These are phyloP conservation scores for Clarias pachynema DNA, from an alignment of 2,797 vertebrate genomes.

Conservation along the genomic window DNA sequence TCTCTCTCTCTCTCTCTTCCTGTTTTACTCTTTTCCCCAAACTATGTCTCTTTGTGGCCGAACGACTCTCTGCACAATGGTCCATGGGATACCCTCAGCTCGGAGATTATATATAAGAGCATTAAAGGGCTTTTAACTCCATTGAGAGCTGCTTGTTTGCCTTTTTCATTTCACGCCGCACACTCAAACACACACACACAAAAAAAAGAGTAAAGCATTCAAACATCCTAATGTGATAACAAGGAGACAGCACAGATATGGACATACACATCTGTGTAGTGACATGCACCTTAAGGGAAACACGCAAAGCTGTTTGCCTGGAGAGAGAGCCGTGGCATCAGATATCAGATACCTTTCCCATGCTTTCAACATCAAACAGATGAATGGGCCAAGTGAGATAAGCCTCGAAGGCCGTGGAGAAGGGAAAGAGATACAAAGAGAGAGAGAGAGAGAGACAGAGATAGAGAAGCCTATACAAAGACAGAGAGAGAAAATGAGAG, in stretches of 20 bases:
- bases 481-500: conserved; percentile 36
- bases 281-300: conserved; percentile 7
- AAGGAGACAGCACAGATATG: not conserved
- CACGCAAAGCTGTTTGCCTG: conserved; percentile 19
- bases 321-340: conserved; percentile 57
- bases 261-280: not conserved
- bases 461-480: conserved; percentile 29
- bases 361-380: conserved; percentile 70
- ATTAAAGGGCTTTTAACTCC: conserved; percentile 45
- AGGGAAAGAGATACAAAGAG: conserved; percentile 28
- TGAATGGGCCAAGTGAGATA: conserved; percentile 68
- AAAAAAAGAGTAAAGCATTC: not conserved
- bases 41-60: conserved; percentile 28
- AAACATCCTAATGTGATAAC: conserved; percentile 14
- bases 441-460: not conserved
- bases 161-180: not conserved
- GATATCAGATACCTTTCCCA: conserved; percentile 63
- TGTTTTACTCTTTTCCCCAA: conserved; percentile 3
- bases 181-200: not conserved
- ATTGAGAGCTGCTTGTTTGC: not conserved
- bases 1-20: conserved; percentile 23
- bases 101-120: conserved; percentile 48
- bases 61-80: conserved; percentile 44
- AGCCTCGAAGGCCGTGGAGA: conserved; percentile 52
- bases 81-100: conserved; percentile 43